Conservation (phyloP, 1,140 invertebrate genomes). For the Diachasmimorpha longicaudata region DNA sequence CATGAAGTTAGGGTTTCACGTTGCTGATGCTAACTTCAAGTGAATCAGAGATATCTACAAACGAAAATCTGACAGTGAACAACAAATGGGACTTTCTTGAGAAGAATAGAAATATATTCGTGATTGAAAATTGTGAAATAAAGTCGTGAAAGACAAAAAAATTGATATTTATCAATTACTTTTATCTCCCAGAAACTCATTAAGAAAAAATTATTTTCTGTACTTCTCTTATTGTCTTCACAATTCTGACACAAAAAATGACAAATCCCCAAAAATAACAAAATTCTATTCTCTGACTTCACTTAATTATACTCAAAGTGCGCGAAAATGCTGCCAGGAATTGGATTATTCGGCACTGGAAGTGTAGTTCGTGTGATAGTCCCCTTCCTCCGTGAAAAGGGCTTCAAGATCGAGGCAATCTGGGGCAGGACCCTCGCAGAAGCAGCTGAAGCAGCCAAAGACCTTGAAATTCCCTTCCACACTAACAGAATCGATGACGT, state of each 20-base stretch:
- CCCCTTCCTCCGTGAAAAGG: conserved; percentile 88
- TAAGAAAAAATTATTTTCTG: too few species aligned
- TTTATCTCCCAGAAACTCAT: too few species aligned
- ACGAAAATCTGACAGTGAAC: too few species aligned
- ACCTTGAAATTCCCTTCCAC: conserved; percentile 87
- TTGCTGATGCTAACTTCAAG: too few species aligned
- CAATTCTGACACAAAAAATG: background rate
- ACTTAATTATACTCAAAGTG: background rate
- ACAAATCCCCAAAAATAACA: background rate
- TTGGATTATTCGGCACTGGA: conserved; percentile 94
- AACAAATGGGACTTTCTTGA: too few species aligned
- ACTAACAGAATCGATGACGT: conserved; percentile 95
- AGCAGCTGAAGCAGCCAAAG: conserved; percentile 79
- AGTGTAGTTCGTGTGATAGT: conserved; percentile 87
- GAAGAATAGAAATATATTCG: too few species aligned
- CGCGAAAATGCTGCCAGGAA: conserved; percentile 79
- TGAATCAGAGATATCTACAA: too few species aligned
- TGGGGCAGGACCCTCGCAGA: conserved; percentile 87
- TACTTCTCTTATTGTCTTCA: too few species aligned
- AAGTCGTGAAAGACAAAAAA: too few species aligned
- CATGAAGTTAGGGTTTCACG: too few species aligned
- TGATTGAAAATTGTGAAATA: too few species aligned
- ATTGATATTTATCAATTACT: too few species aligned
- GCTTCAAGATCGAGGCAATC: conserved; percentile 89
- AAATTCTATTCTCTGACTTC: background rate